Base-by-base conservation (phyloP, 92 coral and sea anemone species). In the Porites lobata region DNA sequence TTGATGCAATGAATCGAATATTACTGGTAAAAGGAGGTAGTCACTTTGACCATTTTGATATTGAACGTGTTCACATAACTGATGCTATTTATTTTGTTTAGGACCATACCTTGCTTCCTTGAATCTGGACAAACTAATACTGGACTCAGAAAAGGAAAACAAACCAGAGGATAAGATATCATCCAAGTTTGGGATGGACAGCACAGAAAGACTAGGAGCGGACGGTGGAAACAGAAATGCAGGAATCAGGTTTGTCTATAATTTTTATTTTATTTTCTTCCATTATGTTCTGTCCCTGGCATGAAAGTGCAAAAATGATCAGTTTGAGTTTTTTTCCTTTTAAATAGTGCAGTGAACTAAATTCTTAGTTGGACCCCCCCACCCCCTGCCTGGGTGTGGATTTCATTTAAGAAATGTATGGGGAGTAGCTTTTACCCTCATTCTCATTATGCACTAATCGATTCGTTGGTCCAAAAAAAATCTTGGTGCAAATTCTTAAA, bases 31-130 rank as follows among this genome's bases (percentile, higher is more conserved):
- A 56, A 56, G 11, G 15, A 4, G 15, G 61, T 14, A 1, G 15
- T 56, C 15, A 56, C 61, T 56, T 56, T 54, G 47, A 38, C 47
- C 59, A 9, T 5, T 9, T 54, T 56, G 17, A 1, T 56, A 9
- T 2, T 54, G 14, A 54, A 10, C 13, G 10, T 8, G 15, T 56
- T 56, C 61, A 12, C 15, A 12, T 56, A 0, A 5, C 47, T 38
- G 47, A 4, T 38, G 67, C 22, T 38, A 13, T 62, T 67, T 82
- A 38, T 61, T 54, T 61, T 38, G 47, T 13, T 13, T 76, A 96
- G 99, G 96, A 38, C 99, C 99, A 13, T 95, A 88, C 43, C 90
- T 97, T 26, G 91, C 92, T 18, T 85, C 94, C 8, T 94, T 94
- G 72, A 90, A 91, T 65, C 82, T 86, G 17, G 99, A 97, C 85